Evolutionary conservation across 2,113 vertebrate genomes (phyloP).

Genomic region (Pycnonotus jocosus): DNA sequence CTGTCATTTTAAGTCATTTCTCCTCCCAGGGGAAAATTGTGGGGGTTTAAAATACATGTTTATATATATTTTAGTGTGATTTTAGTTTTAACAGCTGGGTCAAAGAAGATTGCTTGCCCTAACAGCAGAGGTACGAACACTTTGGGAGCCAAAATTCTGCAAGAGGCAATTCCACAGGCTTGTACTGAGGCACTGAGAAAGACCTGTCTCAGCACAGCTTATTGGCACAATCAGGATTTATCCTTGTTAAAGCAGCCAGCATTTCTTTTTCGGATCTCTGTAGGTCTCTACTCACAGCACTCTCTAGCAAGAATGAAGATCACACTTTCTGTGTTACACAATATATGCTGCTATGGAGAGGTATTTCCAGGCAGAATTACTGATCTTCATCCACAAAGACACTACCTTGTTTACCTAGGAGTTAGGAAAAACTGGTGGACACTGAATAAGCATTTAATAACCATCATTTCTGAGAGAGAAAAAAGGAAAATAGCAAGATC

Average conservation of each 20-base stretch:
- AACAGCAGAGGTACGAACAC: not conserved
- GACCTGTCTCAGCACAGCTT: not conserved
- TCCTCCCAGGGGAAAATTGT: not conserved
- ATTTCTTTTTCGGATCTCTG: not conserved
- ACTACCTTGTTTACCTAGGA: not conserved
- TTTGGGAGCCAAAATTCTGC: not conserved
- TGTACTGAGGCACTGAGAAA: not conserved
- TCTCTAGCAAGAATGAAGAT: not conserved
- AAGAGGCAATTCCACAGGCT: not conserved
- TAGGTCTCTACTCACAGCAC: not conserved
- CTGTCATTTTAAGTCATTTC: not conserved
- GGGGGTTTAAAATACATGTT: not conserved
- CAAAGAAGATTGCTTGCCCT: not conserved
- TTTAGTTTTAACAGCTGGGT: not conserved
- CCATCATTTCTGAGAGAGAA: not conserved
- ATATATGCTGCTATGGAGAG: not conserved
- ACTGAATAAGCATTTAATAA: not conserved
- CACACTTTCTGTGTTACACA: not conserved
- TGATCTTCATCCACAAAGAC: not conserved
- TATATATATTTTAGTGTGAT: not conserved
- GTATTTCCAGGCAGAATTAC: not conserved
- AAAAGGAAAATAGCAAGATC: not conserved
- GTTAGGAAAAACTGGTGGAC: not conserved
- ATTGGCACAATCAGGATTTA: not conserved
- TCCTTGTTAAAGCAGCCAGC: not conserved